Conservation (phyloP, 2,113 vertebrate genomes). For the Lamprotornis superbus region DNA sequence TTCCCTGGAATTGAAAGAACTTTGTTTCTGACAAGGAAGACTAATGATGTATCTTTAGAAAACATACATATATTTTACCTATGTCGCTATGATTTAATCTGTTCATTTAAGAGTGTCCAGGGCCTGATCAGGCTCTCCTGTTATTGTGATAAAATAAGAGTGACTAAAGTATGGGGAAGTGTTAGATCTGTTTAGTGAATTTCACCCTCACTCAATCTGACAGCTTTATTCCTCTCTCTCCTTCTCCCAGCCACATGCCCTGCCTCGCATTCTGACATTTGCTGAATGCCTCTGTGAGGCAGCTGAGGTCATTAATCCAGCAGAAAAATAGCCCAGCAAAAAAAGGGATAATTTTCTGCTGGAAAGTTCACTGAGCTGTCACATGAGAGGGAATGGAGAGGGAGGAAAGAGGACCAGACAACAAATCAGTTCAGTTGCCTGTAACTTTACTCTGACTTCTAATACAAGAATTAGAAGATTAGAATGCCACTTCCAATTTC, state of each 20-base stretch:
- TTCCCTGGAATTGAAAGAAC: background rate
- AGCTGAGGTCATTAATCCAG: constrained; percentile 27
- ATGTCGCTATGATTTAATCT: background rate
- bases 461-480: background rate
- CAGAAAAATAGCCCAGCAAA: constrained; percentile 22
- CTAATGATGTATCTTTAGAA: background rate
- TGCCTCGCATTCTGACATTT: background rate
- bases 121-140: background rate
- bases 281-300: background rate
- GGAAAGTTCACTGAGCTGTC: constrained; percentile 25
- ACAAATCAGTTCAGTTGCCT: background rate
- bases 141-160: background rate
- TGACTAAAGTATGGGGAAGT: background rate
- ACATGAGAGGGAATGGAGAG: background rate
- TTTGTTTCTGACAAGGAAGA: background rate
- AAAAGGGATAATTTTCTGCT: constrained; percentile 29
- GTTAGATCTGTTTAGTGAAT: background rate
- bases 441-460: background rate
- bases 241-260: background rate
- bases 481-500: background rate
- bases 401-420: background rate
- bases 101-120: background rate
- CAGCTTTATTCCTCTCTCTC: background rate
- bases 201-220: background rate
- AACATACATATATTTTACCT: background rate